phyloP scores from a whole-genome alignment of 1,140 invertebrate species.

The Drosophila sp. region DNA sequence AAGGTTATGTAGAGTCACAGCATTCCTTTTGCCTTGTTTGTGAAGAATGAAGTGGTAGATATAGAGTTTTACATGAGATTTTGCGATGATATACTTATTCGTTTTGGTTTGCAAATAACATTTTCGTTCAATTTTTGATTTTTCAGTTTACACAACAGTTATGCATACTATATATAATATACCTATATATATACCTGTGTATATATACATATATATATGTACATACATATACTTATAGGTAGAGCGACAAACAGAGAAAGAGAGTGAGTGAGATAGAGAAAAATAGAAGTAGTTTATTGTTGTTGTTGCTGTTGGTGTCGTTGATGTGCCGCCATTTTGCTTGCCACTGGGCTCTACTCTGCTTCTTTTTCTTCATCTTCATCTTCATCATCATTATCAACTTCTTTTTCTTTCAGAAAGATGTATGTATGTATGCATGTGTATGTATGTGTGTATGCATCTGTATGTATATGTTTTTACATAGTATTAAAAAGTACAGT shows the following conservation, averaged over 20 bases:
- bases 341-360: conserved; percentile 24
- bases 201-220: conserved; percentile 31
- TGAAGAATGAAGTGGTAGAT: background rate
- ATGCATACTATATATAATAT: conserved; percentile 46
- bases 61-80: background rate
- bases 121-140: conserved; percentile 23
- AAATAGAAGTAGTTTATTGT: conserved; percentile 6
- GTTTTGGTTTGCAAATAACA: conserved; percentile 8
- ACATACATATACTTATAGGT: conserved; percentile 21
- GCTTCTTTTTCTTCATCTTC: conserved; percentile 36
- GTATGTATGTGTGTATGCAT: conserved; percentile 14
- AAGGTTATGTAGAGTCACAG: background rate
- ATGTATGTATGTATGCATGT: background rate
- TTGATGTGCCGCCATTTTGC: conserved; percentile 24
- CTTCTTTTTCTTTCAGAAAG: background rate
- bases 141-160: conserved; percentile 46
- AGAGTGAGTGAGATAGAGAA: background rate
- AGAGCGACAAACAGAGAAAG: background rate
- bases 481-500: conserved; percentile 7
- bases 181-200: conserved; percentile 22
- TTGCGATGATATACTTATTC: conserved; percentile 1
- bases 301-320: conserved; percentile 5
- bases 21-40: background rate
- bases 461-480: conserved; percentile 32
- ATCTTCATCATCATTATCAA: background rate